These are phyloP conservation scores for Tolmerus cingulatus DNA, from an alignment of 2,888 invertebrate genomes.

Conservation along the genomic window DNA sequence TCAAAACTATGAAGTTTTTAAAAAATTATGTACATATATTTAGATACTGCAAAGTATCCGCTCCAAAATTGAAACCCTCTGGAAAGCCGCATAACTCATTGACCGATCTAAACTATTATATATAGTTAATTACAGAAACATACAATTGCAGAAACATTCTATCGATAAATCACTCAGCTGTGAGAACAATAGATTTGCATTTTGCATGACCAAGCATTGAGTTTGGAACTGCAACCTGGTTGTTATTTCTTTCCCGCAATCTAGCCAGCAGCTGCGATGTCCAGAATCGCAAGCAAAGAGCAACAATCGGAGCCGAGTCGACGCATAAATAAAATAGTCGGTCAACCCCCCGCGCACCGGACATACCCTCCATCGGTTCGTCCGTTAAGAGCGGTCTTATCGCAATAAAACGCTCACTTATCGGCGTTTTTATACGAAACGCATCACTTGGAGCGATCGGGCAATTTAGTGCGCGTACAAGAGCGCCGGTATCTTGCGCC, in stretches of 20 bases:
- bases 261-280: not conserved
- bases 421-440: constrained; percentile 34
- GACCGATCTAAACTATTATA: not conserved
- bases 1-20: too few species aligned
- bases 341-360: not conserved
- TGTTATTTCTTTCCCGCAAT: not conserved
- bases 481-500: constrained; percentile 12
- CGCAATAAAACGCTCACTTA: constrained; percentile 38
- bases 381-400: constrained; percentile 33
- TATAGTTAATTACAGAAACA: not conserved
- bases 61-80: not conserved
- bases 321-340: not conserved
- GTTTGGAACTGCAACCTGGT: not conserved
- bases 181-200: not conserved
- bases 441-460: constrained; percentile 36
- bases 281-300: not conserved
- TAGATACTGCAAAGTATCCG: not conserved
- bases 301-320: not conserved
- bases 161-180: not conserved
- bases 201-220: not conserved
- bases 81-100: not conserved
- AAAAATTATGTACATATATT: not conserved
- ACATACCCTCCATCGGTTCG: not conserved
- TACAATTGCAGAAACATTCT: not conserved
- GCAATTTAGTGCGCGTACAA: constrained; percentile 27